Conservation (phyloP, 30 jellyfish, hydroid and myxozoan species). For the Sanderia malayensis region DNA sequence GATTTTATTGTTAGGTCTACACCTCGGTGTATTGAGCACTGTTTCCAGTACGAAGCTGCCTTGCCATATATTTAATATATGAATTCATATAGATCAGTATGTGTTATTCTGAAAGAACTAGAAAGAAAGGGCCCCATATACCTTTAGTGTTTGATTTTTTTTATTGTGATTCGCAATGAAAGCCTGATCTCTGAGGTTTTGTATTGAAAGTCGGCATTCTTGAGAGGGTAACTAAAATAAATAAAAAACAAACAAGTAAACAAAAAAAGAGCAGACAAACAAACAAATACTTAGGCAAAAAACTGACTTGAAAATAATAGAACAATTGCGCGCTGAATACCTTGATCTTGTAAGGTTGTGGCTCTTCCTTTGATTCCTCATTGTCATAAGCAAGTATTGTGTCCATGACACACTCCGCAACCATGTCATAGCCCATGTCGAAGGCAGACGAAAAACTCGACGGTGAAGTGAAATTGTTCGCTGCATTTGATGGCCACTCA, state of each 20-base stretch:
- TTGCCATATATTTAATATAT: too few relatives aligned
- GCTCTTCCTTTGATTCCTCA: conserved; percentile 67
- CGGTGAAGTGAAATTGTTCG: conserved; percentile 46
- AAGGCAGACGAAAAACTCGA: conserved; percentile 73
- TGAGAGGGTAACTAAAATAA: conserved; percentile 64
- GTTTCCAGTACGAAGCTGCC: too few relatives aligned
- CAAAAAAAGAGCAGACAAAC: too few relatives aligned
- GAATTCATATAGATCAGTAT: too few relatives aligned
- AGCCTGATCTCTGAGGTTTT: conserved; percentile 59
- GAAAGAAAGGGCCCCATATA: too few relatives aligned
- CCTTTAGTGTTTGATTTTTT: conserved; percentile 64
- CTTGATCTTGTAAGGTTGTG: conserved; percentile 34
- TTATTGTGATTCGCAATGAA: conserved; percentile 56
- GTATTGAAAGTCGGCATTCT: conserved; percentile 63
- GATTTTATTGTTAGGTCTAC: too few relatives aligned
- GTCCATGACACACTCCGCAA: conserved; percentile 88
- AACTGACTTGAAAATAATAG: too few relatives aligned
- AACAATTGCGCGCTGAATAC: too few relatives aligned
- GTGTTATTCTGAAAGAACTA: too few relatives aligned
- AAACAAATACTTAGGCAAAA: too few relatives aligned
- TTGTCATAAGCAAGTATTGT: conserved; percentile 50
- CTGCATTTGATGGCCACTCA: conserved; percentile 62
- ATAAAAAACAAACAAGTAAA: too few relatives aligned
- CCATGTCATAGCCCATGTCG: conserved; percentile 94
- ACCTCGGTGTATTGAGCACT: too few relatives aligned